Evolutionary conservation across 2,888 invertebrate genomes (phyloP), one percentile per base, ranked within the genome.

Genomic region (Drosophila yooni): DNA sequence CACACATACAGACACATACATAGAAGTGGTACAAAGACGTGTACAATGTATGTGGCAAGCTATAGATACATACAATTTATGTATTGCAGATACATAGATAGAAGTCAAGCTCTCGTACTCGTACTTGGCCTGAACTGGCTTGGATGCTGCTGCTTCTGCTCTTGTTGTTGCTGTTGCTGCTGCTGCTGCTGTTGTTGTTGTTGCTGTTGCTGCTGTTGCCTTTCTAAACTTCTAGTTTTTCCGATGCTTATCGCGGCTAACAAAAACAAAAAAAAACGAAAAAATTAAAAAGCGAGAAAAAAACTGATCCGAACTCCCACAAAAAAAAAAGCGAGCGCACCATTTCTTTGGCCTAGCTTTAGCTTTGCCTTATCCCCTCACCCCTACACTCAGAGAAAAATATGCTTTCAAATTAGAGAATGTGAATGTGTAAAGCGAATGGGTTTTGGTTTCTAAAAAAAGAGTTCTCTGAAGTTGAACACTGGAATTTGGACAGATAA

Each of bases 21-120:
- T 46, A 46, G 27, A 46, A 15, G 46, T 46, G 25, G 46, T 46
- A 46, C 52, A 53, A 21, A 59, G 33, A 68, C 50, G 65, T 57
- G 70, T 75, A 82, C 70, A 83, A 40, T 79, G 74, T 70, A 74
- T 71, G 69, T 77, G 71, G 71, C 71, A 66, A 71, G 66, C 80
- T 75, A 82, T 78, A 86, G 88, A 86, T 85, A 88, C 85, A 88
- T 83, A 85, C 88, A 85, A 85, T 86, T 86, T 86, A 86, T 86
- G 87, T 88, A 83, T 84, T 82, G 84, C 89, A 81, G 87, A 86
- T 86, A 88, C 88, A 86, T 83, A 86, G 82, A 86, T 83, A 78
- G 77, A 73, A 75, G 65, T 58, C 43, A 51, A 69, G 76, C 70
- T 65, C 36, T 57, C 21, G 13, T 31, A 57, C 57, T 57, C 48